phyloP scores from a whole-genome alignment of 1,140 invertebrate genomes.

The Goniozus legneri region DNA sequence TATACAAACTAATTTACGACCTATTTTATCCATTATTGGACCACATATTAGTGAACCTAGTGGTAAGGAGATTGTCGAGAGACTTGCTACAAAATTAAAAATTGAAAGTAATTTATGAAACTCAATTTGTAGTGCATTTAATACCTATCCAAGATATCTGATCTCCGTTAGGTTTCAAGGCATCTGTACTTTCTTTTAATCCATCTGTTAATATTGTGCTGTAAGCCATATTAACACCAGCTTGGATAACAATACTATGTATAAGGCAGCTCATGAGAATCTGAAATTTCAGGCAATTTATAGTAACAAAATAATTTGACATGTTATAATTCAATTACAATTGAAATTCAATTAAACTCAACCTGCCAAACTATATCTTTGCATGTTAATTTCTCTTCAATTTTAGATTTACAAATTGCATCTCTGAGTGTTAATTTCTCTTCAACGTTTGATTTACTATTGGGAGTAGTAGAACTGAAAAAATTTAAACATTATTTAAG shows the following conservation, averaged over 20 bases:
- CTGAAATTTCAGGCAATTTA: too few relatives aligned
- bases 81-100: conserved; percentile 49
- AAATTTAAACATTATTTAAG: too few relatives aligned
- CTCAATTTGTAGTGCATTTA: not conserved
- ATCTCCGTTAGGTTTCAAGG: conserved; percentile 12
- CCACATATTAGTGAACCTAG: conserved; percentile 55
- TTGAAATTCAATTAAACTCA: too few relatives aligned
- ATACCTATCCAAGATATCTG: conserved; percentile 57
- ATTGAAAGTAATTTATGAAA: conserved; percentile 9
- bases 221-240: conserved; percentile 57
- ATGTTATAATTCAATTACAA: too few relatives aligned
- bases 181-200: conserved; percentile 25
- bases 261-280: conserved; percentile 48
- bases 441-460: too few relatives aligned
- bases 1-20: conserved; percentile 59
- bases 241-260: conserved; percentile 52
- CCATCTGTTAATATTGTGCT: conserved; percentile 54
- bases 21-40: conserved; percentile 64
- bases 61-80: conserved; percentile 56
- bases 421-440: too few relatives aligned
- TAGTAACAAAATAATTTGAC: too few relatives aligned
- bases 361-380: too few relatives aligned
- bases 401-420: too few relatives aligned
- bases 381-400: too few relatives aligned
- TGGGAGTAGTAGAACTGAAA: too few relatives aligned